A percentile compares a stretch with the other conserved stretches of the same genome.
These are phyloP conservation scores for Chrysodeixis includens DNA, from an alignment of 2,888 invertebrate species.

Conservation along the genomic window DNA sequence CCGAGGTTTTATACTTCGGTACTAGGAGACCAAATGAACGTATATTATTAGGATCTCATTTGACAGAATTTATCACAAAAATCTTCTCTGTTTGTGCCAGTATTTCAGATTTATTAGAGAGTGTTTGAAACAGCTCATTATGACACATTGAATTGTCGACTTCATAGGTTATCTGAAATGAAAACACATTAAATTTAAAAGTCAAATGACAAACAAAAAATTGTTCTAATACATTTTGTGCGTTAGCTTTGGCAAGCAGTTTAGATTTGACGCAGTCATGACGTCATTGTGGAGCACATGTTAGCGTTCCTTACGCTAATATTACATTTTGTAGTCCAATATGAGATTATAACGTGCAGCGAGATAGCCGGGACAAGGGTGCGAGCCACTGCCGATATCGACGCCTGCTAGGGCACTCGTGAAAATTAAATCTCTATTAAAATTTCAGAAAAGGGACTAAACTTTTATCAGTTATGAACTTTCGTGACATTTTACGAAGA, in stretches of 20 bases:
- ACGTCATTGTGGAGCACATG: slow-evolving; percentile 35
- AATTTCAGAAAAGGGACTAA: slow-evolving; percentile 85
- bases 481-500: slow-evolving; percentile 87
- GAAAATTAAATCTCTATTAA: slow-evolving; percentile 88
- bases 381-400: slow-evolving; percentile 64
- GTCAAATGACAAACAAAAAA: slow-evolving; percentile 24
- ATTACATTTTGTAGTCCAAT: slow-evolving; percentile 19
- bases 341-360: slow-evolving; percentile 14
- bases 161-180: slow-evolving; percentile 10
- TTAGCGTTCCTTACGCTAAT: slow-evolving; percentile 12
- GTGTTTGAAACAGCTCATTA: not conserved
- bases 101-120: not conserved
- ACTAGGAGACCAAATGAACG: not conserved
- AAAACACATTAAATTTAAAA: slow-evolving; percentile 25
- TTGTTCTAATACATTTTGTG: slow-evolving; percentile 17
- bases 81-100: not conserved
- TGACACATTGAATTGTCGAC: slow-evolving; percentile 6
- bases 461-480: slow-evolving; percentile 89
- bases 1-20: slow-evolving; percentile 58
- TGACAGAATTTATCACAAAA: not conserved
- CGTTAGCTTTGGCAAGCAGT: slow-evolving; percentile 23
- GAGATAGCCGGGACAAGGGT: slow-evolving; percentile 32
- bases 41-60: not conserved
- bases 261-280: slow-evolving; percentile 28
- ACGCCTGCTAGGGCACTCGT: slow-evolving; percentile 71